Base-by-base conservation (phyloP, 2,888 invertebrate species). In the Nephrocerus scutellatus region DNA sequence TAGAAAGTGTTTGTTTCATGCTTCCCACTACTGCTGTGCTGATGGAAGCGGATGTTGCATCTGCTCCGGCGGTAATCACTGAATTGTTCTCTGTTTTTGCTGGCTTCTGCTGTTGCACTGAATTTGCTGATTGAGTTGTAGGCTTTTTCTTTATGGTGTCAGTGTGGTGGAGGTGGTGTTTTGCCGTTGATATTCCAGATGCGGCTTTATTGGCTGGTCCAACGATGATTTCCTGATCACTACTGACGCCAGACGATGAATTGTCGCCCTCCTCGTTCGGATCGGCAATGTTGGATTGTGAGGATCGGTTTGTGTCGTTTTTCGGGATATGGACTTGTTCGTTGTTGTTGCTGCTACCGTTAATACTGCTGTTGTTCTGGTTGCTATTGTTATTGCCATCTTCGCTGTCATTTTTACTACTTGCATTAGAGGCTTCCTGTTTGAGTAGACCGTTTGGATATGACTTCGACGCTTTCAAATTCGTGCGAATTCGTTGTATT, bases 241-340 rank as follows among this genome's bases (percentile, higher is more conserved):
- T 86, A 48, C 87, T 87, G 1, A 89, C 88, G 15, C 88, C 88
- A 18, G 87, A 86, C 5, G 88, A 87, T 48, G 88, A 86, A 68
- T 88, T 88, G 68, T 89, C 89, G 32, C 84, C 85, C 67, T 88
- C 88, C 70, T 85, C 86, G 24, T 46, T 46, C 23, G 41, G 33
- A 15, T 48, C 44, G 7, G 31, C 36, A n/a, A 28, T 36, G 18
- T 41, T 40, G 5, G 45, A 30, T 44, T 42, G 12, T 40, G 31
- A 16, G 16, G 28, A 18, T 41, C 39, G 15, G 12, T 41, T 21
- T 24, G 23, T 9, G 22, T 18, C 15, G 9, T 14, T 18, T 5
- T 15, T 18, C 16, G 18, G 21, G n/a, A 19, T 10, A 12, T 12
- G 19, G 39, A 41, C 14, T 45, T 47, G 16, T 21, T 34, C n/a